Evolutionary conservation across 2,113 vertebrate species (phyloP), one percentile per base, ranked within the genome.

Genomic region (Hepsetus odoe): DNA sequence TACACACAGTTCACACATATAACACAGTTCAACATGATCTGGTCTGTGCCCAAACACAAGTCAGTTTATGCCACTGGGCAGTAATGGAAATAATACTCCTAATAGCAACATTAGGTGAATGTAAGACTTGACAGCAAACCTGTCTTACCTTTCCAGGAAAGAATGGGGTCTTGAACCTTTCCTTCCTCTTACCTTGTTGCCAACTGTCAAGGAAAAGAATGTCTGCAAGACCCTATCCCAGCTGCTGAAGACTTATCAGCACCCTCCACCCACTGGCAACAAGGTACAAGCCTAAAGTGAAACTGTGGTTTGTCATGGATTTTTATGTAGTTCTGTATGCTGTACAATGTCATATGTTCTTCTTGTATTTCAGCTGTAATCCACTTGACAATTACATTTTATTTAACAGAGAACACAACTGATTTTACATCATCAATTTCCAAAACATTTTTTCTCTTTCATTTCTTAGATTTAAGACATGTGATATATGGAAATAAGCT

Each of bases 101-200:
- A 35, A 38, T 61, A 61, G 44, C 7, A 58, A 18, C 3, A 59
- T 20, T 5, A 51, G 13, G 14, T 65, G 46, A 6, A 40, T 61
- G 7, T 38, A 72, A 72, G 49, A 38, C 46, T 42, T 46, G 22
- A 58, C 9, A 61, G 14, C 46, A 51, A 46, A 76, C 42, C 24
- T 61, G 53, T 38, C 81, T 85, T 76, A 46, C 81, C 18, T 70
- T 79, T 56, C 8, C 87, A 99, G 98, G 90, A 99, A 99, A 85
- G 98, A 98, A 76, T 99, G 98, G 98, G 98, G 98, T 14, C 90
- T 99, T 74, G 97, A 98, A 83, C 96, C 96, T 77, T 99, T 99
- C 88, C 94, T 99, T 82, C 98, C 97, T 55, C 95, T 96, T 49
- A 96, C 96, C 1, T 91, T 99, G 59, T 92, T 99, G 74, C 96